phyloP scores from a whole-genome alignment of 2,797 vertebrate species.

The Diceros bicornis region DNA sequence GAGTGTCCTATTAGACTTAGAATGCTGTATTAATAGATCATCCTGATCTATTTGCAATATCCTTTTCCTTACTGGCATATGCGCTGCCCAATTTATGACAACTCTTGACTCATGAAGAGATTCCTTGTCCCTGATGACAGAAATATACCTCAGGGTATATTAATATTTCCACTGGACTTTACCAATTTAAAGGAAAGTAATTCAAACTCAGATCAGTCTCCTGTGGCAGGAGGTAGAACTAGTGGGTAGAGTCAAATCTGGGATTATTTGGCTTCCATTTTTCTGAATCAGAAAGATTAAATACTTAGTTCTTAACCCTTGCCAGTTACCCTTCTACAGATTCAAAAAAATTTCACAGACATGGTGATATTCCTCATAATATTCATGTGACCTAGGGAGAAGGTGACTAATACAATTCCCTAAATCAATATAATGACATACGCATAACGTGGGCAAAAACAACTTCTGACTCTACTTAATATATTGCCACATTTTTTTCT shows the following conservation, averaged over 20 bases:
- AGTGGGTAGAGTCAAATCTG: neutral
- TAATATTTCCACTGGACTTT: neutral
- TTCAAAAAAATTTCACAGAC: constrained; percentile 1
- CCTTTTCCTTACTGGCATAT: neutral
- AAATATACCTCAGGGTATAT: neutral
- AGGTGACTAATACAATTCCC: neutral
- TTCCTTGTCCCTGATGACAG: neutral
- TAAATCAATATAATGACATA: neutral
- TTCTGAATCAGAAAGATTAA: constrained; percentile 6
- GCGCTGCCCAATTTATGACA: neutral
- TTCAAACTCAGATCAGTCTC: neutral
- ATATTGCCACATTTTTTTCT: neutral
- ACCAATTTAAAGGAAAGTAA: constrained; percentile 45
- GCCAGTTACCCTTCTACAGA: neutral
- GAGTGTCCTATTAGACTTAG: neutral
- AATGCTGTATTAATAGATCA: neutral
- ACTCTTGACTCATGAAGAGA: neutral
- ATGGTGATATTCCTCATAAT: neutral
- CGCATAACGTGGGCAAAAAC: neutral
- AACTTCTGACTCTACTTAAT: neutral
- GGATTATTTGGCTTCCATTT: constrained; percentile 21
- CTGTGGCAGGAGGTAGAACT: neutral
- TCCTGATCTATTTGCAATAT: neutral
- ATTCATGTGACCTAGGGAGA: neutral
- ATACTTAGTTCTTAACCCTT: neutral